Base-by-base conservation (phyloP, 2,888 invertebrate genomes). In the Willowsia nigromaculata region DNA sequence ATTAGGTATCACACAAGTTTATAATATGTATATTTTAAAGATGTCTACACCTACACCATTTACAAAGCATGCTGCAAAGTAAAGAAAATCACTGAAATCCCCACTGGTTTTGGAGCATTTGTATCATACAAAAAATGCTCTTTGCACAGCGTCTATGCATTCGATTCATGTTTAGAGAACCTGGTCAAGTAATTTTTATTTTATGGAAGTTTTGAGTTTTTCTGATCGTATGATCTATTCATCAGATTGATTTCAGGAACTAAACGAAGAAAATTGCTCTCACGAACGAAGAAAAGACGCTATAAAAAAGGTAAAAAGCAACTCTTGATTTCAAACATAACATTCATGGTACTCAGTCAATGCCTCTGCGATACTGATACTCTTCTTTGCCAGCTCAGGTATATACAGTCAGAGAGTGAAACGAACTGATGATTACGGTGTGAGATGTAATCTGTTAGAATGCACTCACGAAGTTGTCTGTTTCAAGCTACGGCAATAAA, bases 211-310 rank as follows among this genome's bases (percentile, higher is more conserved):
- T 53, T 78, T 53, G 81, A 40, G 37, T 81, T 18, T n/a, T 13
- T 25, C 7, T 3, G 59, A 33, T 80, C 65, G 65, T 82, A 65
- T 33, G 82, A 82, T 65, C 82, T 30, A 50, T 82, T 62, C 82
- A 47, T 50, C 47, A 2, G 50, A 50, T 76, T 27, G 30, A 7
- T 47, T 76, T 76, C 27, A 9, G 4, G 56, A 56, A 33, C 56
- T 78, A 47, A 47, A 30, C 3, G 18, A 82, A 82, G 9, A 43
- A 65, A 65, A 65, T 65, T 65, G 18, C 50, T 25, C 43, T 25
- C 13, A 11, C 11, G 30, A 33, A 65, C n/a, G 13, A 62, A 25
- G 27, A 18, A 59, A 13, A 5, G 0, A 59, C 27, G 40, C 1
- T 43, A 13, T 13, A 43, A 37, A 62, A 40, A 71, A 43, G n/a